These are phyloP conservation scores for Bubalus kerabau DNA, from an alignment of 2,113 vertebrate genomes.

Conservation along the genomic window DNA sequence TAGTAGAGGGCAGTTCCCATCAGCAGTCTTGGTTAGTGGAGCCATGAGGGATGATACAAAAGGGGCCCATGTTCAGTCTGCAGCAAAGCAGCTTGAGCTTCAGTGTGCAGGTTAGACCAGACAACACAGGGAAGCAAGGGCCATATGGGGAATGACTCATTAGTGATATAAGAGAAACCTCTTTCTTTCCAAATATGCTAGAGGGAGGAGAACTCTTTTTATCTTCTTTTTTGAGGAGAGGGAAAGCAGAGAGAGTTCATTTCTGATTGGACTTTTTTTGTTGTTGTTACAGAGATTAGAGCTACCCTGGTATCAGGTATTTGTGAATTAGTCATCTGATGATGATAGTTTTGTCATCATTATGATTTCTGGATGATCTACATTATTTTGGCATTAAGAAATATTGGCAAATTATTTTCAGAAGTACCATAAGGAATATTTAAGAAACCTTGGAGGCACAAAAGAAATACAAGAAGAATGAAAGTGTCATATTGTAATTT, in stretches of 20 bases:
- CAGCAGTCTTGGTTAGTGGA: not conserved
- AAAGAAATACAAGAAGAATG: not conserved
- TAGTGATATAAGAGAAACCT: not conserved
- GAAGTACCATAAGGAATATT: not conserved
- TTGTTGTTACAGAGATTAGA: not conserved
- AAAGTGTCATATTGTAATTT: not conserved
- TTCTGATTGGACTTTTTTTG: not conserved
- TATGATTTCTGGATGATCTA: not conserved
- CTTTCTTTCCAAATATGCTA: not conserved
- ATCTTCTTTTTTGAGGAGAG: not conserved
- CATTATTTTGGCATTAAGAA: not conserved
- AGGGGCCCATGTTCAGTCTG: too few relatives aligned
- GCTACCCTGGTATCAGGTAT: not conserved
- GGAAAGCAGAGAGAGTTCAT: not conserved
- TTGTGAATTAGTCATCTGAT: not conserved
- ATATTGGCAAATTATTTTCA: not conserved
- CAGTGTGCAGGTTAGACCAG: not conserved
- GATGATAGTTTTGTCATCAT: not conserved
- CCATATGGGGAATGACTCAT: conserved; percentile 10
- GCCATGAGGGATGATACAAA: not conserved
- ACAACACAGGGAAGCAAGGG: not conserved
- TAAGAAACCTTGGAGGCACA: not conserved
- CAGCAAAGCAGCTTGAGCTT: not conserved
- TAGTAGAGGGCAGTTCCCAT: not conserved
- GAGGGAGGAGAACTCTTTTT: not conserved